Evolutionary conservation across 2,113 vertebrate genomes (phyloP).

Genomic region (Lagopus muta): DNA sequence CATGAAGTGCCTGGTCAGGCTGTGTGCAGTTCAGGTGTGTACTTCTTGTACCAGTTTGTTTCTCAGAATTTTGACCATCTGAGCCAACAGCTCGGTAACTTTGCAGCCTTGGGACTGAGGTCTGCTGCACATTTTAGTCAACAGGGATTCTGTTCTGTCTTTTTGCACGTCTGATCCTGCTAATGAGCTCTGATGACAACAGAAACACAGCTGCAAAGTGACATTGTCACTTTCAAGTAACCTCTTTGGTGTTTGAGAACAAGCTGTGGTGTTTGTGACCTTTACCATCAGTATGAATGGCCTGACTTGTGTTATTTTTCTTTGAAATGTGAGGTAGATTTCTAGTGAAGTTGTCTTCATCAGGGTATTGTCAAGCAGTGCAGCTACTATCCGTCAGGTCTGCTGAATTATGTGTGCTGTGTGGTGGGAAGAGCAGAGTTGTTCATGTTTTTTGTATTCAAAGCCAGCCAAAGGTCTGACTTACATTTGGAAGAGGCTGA

Average conservation of each 20-base stretch:
- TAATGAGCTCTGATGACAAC: neutral
- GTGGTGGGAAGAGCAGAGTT: neutral
- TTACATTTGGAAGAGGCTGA: slow-evolving; percentile 45
- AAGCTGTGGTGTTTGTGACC: neutral
- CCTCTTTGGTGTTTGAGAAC: neutral
- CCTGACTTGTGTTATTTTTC: neutral
- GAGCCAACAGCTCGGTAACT: slow-evolving; percentile 23
- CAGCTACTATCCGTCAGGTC: neutral
- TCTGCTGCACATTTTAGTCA: neutral
- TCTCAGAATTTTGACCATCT: slow-evolving; percentile 32
- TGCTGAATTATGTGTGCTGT: neutral
- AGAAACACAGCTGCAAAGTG: neutral
- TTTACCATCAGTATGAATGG: neutral
- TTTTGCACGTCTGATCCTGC: neutral
- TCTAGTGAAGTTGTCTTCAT: neutral
- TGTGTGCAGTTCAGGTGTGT: neutral
- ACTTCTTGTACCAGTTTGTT: slow-evolving; percentile 54
- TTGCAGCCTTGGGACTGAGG: neutral
- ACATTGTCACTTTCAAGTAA: neutral
- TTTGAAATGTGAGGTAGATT: neutral
- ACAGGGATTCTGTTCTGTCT: neutral
- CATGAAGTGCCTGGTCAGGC: neutral
- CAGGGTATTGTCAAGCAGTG: neutral
- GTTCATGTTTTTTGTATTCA: neutral
- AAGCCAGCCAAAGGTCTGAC: slow-evolving; percentile 46